Base-by-base conservation (phyloP, 2,113 vertebrate genomes). In the Solea solea region DNA sequence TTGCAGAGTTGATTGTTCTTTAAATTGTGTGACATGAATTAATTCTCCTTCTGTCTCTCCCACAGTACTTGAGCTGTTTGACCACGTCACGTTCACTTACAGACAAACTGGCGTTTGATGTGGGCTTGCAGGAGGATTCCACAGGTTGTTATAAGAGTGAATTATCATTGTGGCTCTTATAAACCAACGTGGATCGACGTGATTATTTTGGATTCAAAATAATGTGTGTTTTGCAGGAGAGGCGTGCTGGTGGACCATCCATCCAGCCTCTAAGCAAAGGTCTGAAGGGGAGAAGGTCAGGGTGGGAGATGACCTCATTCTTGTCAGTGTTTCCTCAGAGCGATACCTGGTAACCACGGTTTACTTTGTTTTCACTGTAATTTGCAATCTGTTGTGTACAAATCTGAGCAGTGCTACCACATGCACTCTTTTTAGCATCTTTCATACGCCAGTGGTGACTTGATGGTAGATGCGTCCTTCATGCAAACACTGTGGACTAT, bases 401-500 rank as follows among this genome's bases (percentile, higher is more conserved):
- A 4, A 34, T 58, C 8, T 64, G 16, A 64, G 14, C 7, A 55
- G 42, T 51, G 12, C 63, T 13, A 39, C 5, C 21, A 21, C n/a
- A 21, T 64, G 12, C 44, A 1, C 44, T 59, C 9, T 64, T 64
- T 50, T 60, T 60, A 97, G 96, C 96, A 97, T 80, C 91, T 97
- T 39, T 97, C 96, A 1, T 97, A 95, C 0, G 95, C 96, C 74
- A 97, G 96, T 5, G 96, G 95, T 49, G 96, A 97, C 65, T 93
- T 97, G 58, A 96, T 97, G 90, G 96, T 95, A 0, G 96, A 97
- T 0, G 96, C 96, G 8, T 97, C 96, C 68, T 97, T 97, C 92
- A 97, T 97, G 96, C 96, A 97, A 89, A 97, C 96, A 0, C 92
- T 97, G 58, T 97, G 96, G 96, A 97, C 95, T 59, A 96, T 97